Evolutionary conservation across 2,113 vertebrate species (phyloP), one percentile per base, ranked within the genome.

Genomic region (Anoura caudifer): DNA sequence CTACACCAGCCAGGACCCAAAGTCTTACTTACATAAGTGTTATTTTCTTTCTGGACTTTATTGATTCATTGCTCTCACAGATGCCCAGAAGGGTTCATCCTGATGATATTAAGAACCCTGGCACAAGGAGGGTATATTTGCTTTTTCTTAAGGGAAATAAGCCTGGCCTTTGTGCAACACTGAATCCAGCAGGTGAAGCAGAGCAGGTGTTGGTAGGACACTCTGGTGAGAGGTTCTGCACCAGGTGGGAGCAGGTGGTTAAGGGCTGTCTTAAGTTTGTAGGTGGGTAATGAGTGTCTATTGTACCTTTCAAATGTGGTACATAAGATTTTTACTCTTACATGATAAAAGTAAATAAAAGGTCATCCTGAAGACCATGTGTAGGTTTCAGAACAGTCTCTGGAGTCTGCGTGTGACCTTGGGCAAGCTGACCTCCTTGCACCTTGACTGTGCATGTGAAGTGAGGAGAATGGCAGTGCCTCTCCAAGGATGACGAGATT

Each of bases 351-450:
- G 88, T 69, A 43, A 47, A 26, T 17, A 56, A 36, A 72, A 72
- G 15, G 19, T 45, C 38, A 31, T 41, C 20, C 0, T 4, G 26
- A 80, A 26, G 7, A 45, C 15, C 3, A 7, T 0, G 2, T 31
- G 6, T 19, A 24, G 7, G 54, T n/a, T 54, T 54, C 31, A 45
- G 45, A 86, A 65, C 72, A 2, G 89, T 24, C 54, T 36, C 45
- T 75, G 28, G 31, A 33, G 56, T 36, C 31, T 31, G 5, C 9
- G 13, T 43, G 65, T 67, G 65, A 19, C n/a, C 69, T 19, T 16
- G 4, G 38, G 28, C 41, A 5, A 19, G 22, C 6, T 14, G 50
- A 24, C 22, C 50, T 20, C 59, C 36, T n/a, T 22, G 5, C 54
- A 14, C n/a, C 47, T 45, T 2, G 11, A 7, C 2, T 45, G 45